Conservation (phyloP, 1,140 invertebrate genomes). For the Cheumatopsyche charites region DNA sequence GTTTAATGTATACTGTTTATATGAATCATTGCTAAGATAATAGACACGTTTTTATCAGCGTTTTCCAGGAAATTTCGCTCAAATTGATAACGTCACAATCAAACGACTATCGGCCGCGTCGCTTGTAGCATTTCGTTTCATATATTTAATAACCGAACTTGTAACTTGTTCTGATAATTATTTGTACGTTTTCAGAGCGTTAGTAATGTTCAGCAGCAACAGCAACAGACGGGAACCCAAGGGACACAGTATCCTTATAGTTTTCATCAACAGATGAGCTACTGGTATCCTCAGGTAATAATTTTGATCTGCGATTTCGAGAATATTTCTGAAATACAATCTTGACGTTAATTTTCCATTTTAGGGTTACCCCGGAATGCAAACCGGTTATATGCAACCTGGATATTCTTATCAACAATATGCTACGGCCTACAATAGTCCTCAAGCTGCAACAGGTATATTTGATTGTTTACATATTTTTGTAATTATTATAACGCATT, state of each 20-base stretch:
- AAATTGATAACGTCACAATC: too few species aligned
- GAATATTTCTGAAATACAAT: too few species aligned
- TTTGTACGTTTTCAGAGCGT: constrained; percentile 39
- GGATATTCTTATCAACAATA: constrained; percentile 45
- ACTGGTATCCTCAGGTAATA: constrained; percentile 72
- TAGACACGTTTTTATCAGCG: too few species aligned
- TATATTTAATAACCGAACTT: too few species aligned
- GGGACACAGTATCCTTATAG: constrained; percentile 70
- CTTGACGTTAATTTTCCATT: constrained; percentile 5
- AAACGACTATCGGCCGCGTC: too few species aligned
- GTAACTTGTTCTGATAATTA: too few species aligned
- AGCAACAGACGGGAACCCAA: constrained; percentile 50
- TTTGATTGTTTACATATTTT: neutral
- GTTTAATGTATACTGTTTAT: neutral
- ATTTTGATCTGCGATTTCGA: neutral
- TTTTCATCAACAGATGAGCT: constrained; percentile 75
- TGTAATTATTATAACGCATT: too few species aligned
- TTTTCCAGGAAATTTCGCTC: too few species aligned
- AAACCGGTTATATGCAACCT: constrained; percentile 43
- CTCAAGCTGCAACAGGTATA: constrained; percentile 31
- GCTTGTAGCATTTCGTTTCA: too few species aligned
- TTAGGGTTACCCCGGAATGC: constrained; percentile 45
- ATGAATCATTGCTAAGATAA: too few species aligned
- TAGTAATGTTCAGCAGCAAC: constrained; percentile 47
- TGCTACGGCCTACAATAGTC: constrained; percentile 43